phyloP scores from a whole-genome alignment of 2,888 invertebrate species.

The Heliconius cydno region DNA sequence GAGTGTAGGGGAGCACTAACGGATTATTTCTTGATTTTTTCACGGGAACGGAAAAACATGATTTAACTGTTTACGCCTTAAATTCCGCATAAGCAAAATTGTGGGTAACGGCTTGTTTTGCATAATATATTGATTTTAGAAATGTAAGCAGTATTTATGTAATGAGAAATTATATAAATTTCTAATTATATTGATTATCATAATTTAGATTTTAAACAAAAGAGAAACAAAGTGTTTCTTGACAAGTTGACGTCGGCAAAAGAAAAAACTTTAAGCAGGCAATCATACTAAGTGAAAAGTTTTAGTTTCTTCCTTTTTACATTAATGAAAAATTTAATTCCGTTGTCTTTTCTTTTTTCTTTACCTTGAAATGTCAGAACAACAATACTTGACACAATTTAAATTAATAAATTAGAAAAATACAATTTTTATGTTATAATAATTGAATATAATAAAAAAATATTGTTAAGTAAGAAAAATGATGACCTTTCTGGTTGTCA shows the following conservation, averaged over 20 bases:
- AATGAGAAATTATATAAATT: not conserved
- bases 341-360: too few relatives aligned
- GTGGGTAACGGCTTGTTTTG: too few relatives aligned
- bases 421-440: not conserved
- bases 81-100: too few relatives aligned
- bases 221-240: not conserved
- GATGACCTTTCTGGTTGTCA: slow-evolving; percentile 64
- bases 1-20: too few relatives aligned
- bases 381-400: not conserved
- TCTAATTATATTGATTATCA: not conserved
- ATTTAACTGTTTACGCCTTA: too few relatives aligned
- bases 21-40: too few relatives aligned
- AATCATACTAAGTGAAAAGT: slow-evolving; percentile 17
- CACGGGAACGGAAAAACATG: too few relatives aligned
- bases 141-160: too few relatives aligned
- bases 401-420: not conserved
- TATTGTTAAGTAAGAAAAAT: slow-evolving; percentile 40
- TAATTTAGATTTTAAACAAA: not conserved
- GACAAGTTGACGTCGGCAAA: slow-evolving; percentile 15
- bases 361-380: not conserved
- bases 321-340: not conserved
- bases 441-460: not conserved
- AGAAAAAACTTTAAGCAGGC: slow-evolving; percentile 11
- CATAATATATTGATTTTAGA: too few relatives aligned
- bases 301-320: slow-evolving; percentile 10